Evolutionary conservation across 2,797 vertebrate genomes (phyloP).

Genomic region (Numenius phaeopus): DNA sequence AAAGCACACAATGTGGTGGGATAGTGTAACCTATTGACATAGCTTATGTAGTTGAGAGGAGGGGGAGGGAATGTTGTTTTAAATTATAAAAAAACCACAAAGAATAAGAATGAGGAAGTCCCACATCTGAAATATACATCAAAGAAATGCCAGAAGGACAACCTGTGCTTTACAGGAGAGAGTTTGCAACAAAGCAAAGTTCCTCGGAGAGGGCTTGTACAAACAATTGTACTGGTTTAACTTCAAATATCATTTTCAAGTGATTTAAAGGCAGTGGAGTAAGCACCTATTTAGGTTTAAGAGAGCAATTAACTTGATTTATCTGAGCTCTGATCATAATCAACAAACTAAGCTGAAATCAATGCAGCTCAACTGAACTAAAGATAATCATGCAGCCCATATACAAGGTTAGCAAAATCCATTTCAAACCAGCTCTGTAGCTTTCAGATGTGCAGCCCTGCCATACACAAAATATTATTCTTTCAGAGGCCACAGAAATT

Average conservation of each 20-base stretch:
- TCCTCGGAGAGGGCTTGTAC: not conserved
- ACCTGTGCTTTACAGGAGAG: not conserved
- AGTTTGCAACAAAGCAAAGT: not conserved
- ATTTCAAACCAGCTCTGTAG: not conserved
- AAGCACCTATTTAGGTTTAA: not conserved
- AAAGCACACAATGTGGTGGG: not conserved
- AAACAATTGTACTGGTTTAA: not conserved
- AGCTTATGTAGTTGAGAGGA: not conserved
- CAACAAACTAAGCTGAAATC: conserved; percentile 12
- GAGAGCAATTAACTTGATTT: conserved; percentile 11
- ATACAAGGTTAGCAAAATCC: not conserved
- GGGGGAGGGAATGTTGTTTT: not conserved
- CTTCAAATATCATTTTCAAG: not conserved
- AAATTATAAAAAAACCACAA: not conserved
- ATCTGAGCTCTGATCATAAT: not conserved
- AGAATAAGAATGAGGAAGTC: not conserved
- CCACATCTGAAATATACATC: not conserved
- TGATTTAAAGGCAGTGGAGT: not conserved
- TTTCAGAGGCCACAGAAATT: not conserved
- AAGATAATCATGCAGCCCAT: not conserved
- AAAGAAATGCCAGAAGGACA: not conserved
- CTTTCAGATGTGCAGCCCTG: not conserved
- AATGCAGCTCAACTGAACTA: not conserved
- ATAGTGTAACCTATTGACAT: not conserved
- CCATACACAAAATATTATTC: not conserved